Conservation (phyloP, 1,140 invertebrate species). For the Lepidostoma basale region DNA sequence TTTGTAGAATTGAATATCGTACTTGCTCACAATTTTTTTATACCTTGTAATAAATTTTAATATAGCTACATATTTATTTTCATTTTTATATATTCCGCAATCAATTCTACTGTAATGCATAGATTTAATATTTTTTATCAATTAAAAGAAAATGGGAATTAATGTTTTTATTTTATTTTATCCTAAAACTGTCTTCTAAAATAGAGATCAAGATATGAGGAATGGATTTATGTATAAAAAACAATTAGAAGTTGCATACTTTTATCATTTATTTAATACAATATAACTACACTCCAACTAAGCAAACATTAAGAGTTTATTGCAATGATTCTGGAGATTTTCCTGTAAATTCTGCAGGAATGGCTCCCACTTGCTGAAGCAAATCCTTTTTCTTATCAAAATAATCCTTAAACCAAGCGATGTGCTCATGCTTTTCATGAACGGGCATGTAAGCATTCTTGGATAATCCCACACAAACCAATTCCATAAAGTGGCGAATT, state of each 20-base stretch:
- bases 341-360: conserved; percentile 43
- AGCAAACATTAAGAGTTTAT: conserved; percentile 7
- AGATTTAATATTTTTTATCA: conserved; percentile 6
- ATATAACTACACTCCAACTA: neutral
- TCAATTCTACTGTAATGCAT: neutral
- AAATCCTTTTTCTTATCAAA: conserved; percentile 83
- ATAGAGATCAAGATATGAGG: neutral
- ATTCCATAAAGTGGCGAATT: conserved; percentile 95
- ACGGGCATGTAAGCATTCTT: conserved; percentile 93
- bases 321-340: conserved; percentile 26
- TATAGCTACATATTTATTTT: neutral
- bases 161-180: neutral
- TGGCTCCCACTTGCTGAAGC: conserved; percentile 66
- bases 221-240: neutral
- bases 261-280: neutral
- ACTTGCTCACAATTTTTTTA: neutral
- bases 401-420: conserved; percentile 92
- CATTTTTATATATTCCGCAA: neutral
- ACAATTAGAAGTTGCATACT: neutral
- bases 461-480: conserved; percentile 91
- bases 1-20: neutral
- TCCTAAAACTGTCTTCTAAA: neutral
- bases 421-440: conserved; percentile 86
- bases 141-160: conserved; percentile 23
- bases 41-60: conserved; percentile 14